phyloP scores from a whole-genome alignment of 2,888 invertebrate genomes.

The Megalurothrips usitatus region DNA sequence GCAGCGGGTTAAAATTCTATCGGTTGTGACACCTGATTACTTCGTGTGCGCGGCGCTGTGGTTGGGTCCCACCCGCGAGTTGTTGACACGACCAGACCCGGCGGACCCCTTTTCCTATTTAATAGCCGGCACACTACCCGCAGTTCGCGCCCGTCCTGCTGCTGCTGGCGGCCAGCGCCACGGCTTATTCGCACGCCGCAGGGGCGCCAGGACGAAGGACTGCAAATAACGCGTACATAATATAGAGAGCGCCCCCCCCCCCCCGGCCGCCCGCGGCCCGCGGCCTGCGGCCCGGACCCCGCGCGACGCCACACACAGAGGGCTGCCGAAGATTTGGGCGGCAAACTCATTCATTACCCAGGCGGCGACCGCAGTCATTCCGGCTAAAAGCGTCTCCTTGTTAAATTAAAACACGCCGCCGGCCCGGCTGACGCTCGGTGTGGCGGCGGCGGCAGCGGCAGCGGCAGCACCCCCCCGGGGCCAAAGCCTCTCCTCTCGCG shows the following conservation, averaged over 20 bases:
- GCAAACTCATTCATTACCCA: conserved; percentile 9
- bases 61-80: too few relatives aligned
- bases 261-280: background rate
- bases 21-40: too few relatives aligned
- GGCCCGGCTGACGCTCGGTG: background rate
- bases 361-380: background rate
- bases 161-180: too few relatives aligned
- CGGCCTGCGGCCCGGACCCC: too few relatives aligned
- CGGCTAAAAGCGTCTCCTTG: conserved; percentile 18
- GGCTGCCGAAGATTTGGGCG: background rate
- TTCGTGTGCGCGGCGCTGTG: too few relatives aligned
- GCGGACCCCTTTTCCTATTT: too few relatives aligned
- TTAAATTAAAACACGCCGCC: background rate
- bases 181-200: too few relatives aligned
- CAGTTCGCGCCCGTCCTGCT: too few relatives aligned
- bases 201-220: too few relatives aligned
- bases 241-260: background rate
- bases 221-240: background rate
- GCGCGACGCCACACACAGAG: background rate
- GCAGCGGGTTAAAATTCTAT: too few relatives aligned
- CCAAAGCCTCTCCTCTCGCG: background rate
- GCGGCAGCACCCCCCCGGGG: background rate
- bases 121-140: too few relatives aligned
- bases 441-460: background rate
- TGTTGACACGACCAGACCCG: too few relatives aligned